These are phyloP conservation scores for Pandemis corylana DNA, from an alignment of 2,888 invertebrate genomes.

Conservation along the genomic window DNA sequence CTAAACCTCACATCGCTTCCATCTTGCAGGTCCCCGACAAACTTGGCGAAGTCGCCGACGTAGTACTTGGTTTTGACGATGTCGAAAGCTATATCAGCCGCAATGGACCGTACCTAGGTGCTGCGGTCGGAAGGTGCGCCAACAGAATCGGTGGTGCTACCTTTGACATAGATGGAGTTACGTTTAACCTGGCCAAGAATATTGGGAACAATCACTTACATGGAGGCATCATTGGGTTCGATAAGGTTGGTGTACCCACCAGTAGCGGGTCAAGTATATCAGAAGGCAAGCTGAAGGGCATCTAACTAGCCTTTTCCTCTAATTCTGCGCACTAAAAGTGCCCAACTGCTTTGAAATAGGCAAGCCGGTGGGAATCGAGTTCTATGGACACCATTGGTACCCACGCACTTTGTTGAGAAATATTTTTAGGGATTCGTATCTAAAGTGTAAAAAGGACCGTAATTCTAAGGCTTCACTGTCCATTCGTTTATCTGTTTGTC, in stretches of 20 bases:
- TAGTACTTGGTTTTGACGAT: slow-evolving; percentile 93
- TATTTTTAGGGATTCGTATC: background rate
- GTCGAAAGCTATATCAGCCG: slow-evolving; percentile 84
- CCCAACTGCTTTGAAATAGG: too few relatives aligned
- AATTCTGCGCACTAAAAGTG: too few relatives aligned
- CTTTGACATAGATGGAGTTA: slow-evolving; percentile 81
- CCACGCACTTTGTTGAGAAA: background rate
- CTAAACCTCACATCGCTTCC: background rate
- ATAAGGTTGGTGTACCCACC: slow-evolving; percentile 80
- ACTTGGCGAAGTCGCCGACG: slow-evolving; percentile 88
- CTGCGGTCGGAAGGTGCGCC: slow-evolving; percentile 93
- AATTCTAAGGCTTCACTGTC: too few relatives aligned
- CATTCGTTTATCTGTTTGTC: too few relatives aligned
- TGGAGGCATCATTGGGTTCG: slow-evolving; percentile 94
- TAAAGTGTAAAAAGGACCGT: too few relatives aligned
- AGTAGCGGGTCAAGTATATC: too few relatives aligned
- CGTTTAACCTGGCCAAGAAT: slow-evolving; percentile 89
- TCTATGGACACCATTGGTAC: too few relatives aligned
- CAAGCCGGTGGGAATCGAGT: too few relatives aligned
- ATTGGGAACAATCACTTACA: slow-evolving; percentile 90
- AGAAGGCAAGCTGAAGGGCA: too few relatives aligned
- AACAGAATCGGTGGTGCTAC: slow-evolving; percentile 91
- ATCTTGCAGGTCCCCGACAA: slow-evolving; percentile 87
- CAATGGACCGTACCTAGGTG: slow-evolving; percentile 90
- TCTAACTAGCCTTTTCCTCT: too few relatives aligned